A percentile compares a stretch with the other conserved stretches of the same genome.
Conservation (phyloP, 2,113 vertebrate genomes). For the Ptyas mucosa region DNA sequence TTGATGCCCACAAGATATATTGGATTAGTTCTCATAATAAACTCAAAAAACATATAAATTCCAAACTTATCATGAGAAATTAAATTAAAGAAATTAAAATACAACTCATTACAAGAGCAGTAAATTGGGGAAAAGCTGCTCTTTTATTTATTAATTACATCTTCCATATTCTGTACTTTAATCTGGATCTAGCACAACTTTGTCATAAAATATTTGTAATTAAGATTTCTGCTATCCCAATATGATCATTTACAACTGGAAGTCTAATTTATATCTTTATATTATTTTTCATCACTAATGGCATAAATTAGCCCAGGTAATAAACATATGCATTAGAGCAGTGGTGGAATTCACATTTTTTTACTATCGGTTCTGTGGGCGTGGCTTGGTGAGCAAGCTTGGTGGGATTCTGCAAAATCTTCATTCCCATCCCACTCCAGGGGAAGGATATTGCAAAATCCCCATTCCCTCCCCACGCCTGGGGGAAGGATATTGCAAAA, state of each 20-base stretch:
- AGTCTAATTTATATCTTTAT: background rate
- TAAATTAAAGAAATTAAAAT: background rate
- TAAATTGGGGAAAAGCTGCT: background rate
- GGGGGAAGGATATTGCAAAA: too few species aligned
- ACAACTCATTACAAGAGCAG: background rate
- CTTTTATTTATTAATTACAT: background rate
- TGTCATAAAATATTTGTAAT: background rate
- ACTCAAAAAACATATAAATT: background rate
- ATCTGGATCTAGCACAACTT: background rate
- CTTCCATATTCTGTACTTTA: background rate
- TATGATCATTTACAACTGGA: background rate
- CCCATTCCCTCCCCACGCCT: too few species aligned
- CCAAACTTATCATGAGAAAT: background rate
- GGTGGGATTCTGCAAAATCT: too few species aligned
- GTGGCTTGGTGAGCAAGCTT: too few species aligned
- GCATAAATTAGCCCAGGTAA: background rate
- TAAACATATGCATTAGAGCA: background rate
- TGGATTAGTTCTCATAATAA: background rate
- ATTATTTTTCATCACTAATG: background rate
- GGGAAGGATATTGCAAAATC: too few species aligned
- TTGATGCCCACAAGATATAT: background rate
- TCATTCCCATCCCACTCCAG: too few species aligned
- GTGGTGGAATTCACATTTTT: too few species aligned
- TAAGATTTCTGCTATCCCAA: background rate
- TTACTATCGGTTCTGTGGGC: too few species aligned